Evolutionary conservation across 2,797 vertebrate species (phyloP).

Genomic region (Peromyscus nudipes): DNA sequence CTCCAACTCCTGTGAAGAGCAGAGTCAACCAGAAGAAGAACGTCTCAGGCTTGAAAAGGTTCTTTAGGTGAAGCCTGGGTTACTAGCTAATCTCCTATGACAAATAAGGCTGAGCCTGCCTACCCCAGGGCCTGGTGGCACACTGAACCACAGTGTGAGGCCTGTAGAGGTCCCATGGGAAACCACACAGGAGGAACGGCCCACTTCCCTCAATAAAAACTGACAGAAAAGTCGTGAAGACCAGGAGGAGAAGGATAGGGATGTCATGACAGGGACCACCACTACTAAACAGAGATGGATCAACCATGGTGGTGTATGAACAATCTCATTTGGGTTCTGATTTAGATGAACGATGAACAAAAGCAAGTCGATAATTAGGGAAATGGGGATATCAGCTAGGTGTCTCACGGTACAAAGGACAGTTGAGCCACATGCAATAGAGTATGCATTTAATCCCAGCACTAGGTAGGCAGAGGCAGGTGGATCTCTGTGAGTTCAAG

Average conservation of each 20-base stretch:
- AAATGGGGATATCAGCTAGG: background rate
- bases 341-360: background rate
- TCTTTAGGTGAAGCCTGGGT: background rate
- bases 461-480: background rate
- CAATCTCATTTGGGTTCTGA: background rate
- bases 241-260: background rate
- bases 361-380: background rate
- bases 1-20: background rate
- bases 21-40: background rate
- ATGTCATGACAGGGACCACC: rapidly evolving
- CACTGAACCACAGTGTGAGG: background rate
- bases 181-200: background rate
- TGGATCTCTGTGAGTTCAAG: background rate
- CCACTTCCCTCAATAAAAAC: background rate
- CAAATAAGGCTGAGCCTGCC: background rate
- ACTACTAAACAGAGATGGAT: background rate
- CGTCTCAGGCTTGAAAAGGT: background rate
- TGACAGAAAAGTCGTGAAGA: background rate
- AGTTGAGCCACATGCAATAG: background rate
- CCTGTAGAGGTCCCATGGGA: background rate
- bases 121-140: background rate
- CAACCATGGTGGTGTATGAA: too few relatives aligned
- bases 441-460: background rate
- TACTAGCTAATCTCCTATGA: background rate
- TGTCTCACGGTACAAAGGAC: background rate